These are phyloP conservation scores for Yponomeuta cagnagella DNA, from an alignment of 2,888 invertebrate species.

Conservation along the genomic window DNA sequence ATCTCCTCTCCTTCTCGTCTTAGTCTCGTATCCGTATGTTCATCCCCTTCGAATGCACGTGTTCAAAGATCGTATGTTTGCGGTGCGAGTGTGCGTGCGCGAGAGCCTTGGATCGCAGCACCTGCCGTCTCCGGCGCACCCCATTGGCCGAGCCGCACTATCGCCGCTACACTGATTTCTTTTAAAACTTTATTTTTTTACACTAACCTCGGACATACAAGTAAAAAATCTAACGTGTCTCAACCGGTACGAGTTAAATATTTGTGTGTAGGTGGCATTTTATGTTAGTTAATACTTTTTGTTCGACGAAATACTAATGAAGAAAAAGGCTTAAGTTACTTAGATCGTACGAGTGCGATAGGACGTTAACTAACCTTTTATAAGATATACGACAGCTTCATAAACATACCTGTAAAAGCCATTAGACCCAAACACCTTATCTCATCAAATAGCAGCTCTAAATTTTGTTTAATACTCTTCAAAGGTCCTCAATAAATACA, in stretches of 20 bases:
- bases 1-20: constrained; percentile 48
- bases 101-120: constrained; percentile 52
- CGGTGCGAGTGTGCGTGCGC: constrained; percentile 54
- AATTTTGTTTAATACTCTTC: not conserved
- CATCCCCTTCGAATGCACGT: constrained; percentile 75
- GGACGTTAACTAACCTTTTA: not conserved
- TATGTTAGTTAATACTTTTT: constrained; percentile 59
- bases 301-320: constrained; percentile 62
- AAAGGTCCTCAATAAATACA: not conserved
- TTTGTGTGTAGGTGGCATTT: constrained; percentile 72
- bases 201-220: constrained; percentile 62
- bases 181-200: constrained; percentile 66
- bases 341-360: not conserved
- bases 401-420: constrained; percentile 18
- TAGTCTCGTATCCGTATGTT: constrained; percentile 39
- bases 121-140: constrained; percentile 68
- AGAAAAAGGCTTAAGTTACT: constrained; percentile 36
- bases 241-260: constrained; percentile 64
- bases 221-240: constrained; percentile 70
- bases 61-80: constrained; percentile 69
- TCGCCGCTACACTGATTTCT: constrained; percentile 76
- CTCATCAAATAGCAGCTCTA: not conserved
- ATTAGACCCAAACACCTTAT: constrained; percentile 16
- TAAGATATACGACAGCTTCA: not conserved
- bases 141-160: constrained; percentile 63